Conservation (phyloP, 2,888 invertebrate species). For the Tetanocera ferruginea region DNA sequence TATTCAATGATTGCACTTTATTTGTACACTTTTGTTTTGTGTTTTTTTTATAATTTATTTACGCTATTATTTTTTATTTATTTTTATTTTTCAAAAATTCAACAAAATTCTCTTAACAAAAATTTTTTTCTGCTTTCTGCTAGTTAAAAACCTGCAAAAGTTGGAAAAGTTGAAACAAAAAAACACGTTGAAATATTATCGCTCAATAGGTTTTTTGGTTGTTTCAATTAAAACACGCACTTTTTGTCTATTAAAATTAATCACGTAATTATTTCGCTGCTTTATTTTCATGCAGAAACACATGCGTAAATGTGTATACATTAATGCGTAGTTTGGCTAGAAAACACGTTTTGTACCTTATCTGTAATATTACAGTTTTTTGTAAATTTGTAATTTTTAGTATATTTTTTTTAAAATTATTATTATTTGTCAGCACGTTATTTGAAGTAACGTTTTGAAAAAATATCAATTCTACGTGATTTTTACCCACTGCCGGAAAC, state of each 20-base stretch:
- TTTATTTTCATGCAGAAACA: neutral
- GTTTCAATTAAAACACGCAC: slow-evolving; percentile 45
- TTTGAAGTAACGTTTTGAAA: too few relatives aligned
- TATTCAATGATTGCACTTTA: slow-evolving; percentile 40
- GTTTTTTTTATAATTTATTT: slow-evolving; percentile 36
- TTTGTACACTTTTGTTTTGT: slow-evolving; percentile 44
- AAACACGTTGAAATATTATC: too few relatives aligned
- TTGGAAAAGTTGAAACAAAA: slow-evolving; percentile 18
- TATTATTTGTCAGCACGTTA: too few relatives aligned
- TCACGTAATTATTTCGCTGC: slow-evolving; percentile 20
- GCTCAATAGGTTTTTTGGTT: too few relatives aligned
- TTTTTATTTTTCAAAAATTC: slow-evolving; percentile 49
- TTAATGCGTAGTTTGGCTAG: neutral
- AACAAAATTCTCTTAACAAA: slow-evolving; percentile 62
- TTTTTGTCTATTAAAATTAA: slow-evolving; percentile 1
- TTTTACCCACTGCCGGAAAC: too few relatives aligned
- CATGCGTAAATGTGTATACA: slow-evolving; percentile 12
- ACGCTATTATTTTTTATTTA: neutral
- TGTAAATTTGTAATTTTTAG: neutral
- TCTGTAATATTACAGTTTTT: neutral
- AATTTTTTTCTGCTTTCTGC: slow-evolving; percentile 51
- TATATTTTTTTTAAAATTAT: neutral
- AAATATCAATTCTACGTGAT: too few relatives aligned
- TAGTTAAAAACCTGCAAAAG: slow-evolving; percentile 42
- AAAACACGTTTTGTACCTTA: slow-evolving; percentile 11